phyloP scores from a whole-genome alignment of 2,113 vertebrate genomes.

The Spizaetus ornatus region DNA sequence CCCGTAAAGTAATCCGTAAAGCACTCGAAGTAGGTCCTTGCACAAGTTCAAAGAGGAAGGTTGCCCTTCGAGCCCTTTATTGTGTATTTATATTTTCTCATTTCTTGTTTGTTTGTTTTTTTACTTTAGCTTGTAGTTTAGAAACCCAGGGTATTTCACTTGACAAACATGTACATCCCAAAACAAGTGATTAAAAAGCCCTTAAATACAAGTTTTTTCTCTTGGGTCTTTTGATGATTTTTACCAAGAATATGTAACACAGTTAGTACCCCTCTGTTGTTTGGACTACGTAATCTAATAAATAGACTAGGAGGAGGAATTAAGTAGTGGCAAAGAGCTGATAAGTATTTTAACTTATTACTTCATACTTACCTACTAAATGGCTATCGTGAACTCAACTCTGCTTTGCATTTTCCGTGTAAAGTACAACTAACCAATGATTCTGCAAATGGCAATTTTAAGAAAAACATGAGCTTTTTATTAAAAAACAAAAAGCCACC shows the following conservation, averaged over 20 bases:
- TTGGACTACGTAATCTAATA: not conserved
- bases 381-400: not conserved
- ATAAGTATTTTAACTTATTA: not conserved
- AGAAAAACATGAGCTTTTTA: not conserved
- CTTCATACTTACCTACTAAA: not conserved
- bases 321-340: not conserved
- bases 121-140: not conserved
- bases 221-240: not conserved
- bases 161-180: not conserved
- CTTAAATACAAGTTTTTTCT: not conserved
- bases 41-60: not conserved
- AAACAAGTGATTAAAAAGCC: not conserved
- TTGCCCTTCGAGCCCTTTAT: not conserved
- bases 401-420: not conserved
- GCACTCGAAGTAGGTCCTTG: not conserved
- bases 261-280: not conserved
- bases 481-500: not conserved
- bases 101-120: not conserved
- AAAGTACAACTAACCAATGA: not conserved
- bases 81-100: not conserved
- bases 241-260: not conserved
- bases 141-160: not conserved
- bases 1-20: not conserved
- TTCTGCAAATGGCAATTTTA: not conserved
- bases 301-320: not conserved